Evolutionary conservation across 2,113 vertebrate genomes (phyloP), one percentile per base, ranked within the genome.

Genomic region (Otis tarda): DNA sequence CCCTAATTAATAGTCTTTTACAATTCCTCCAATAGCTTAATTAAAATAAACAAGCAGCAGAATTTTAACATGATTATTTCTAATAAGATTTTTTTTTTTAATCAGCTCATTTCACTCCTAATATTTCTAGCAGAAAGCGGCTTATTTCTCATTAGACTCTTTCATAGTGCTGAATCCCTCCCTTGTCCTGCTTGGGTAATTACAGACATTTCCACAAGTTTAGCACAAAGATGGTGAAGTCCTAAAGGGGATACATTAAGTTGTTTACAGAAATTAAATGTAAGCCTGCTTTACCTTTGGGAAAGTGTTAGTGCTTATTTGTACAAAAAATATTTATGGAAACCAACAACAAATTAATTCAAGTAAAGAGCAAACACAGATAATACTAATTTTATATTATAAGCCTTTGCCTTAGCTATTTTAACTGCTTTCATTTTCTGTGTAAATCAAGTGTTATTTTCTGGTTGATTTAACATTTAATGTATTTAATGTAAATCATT

Each of bases 11-110:
- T 89, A 75, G 53, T 37, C 60, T 87, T 74, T 56, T 73, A 65
- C 53, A 65, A 84, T 79, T 95, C 69, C 61, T 91, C 77, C 61
- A 69, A 65, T 30, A 92, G 69, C 57, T 92, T 93, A 93, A 96
- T 93, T 96, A 92, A 94, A 90, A 93, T 63, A 78, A 93, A 90
- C 59, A 92, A 84, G 57, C 23, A 90, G 76, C 53, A 92, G 57
- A 95, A 93, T 78, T 92, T 89, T 92, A 89, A 93, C 41, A 73
- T 12, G 6, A 87, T 76, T 73, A 69, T 82, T 95, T 91, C 61
- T 94, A 92, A 87, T 59, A 83, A 41, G 68, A 25, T 75, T 74
- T 70, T 70, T 74, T 74, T 56, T 93, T 90, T 93, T 27, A 82
- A 96, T 91, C 88, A 69, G 24, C 60, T 89, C 53, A 76, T 89